A percentile compares a stretch with the other conserved stretches of the same genome.
phyloP scores from a whole-genome alignment of 2,888 invertebrate genomes.

The Cheilosia variabilis region DNA sequence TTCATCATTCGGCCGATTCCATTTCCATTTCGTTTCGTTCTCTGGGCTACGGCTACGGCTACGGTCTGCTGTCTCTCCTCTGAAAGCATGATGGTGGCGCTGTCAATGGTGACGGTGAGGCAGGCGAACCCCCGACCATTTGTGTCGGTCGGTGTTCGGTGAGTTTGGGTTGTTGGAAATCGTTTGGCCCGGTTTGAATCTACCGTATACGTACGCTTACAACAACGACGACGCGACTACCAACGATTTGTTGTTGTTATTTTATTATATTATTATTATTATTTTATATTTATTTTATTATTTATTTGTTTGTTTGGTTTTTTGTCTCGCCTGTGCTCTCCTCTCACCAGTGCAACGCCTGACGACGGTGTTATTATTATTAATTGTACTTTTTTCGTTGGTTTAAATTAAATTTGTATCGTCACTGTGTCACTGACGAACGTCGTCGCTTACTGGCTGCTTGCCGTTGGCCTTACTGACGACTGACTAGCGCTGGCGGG shows the following conservation, averaged over 20 bases:
- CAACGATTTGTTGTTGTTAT: slow-evolving; percentile 16
- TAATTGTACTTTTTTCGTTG: slow-evolving; percentile 40
- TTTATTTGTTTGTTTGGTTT: slow-evolving; percentile 24
- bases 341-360: slow-evolving; percentile 6
- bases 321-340: background rate
- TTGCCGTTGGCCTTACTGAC: slow-evolving; percentile 55
- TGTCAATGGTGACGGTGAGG: background rate
- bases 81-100: background rate
- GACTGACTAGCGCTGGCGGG: slow-evolving; percentile 37
- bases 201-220: slow-evolving; percentile 13
- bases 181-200: slow-evolving; percentile 38
- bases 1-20: slow-evolving; percentile 11
- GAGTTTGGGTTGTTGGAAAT: slow-evolving; percentile 36
- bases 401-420: slow-evolving; percentile 49
- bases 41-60: slow-evolving; percentile 1
- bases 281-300: slow-evolving; percentile 28
- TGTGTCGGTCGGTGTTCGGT: slow-evolving; percentile 14
- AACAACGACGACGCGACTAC: background rate
- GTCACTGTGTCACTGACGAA: slow-evolving; percentile 56
- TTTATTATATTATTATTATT: background rate
- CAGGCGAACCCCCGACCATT: background rate
- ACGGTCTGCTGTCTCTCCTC: background rate
- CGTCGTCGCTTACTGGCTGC: slow-evolving; percentile 35
- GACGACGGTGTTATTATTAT: slow-evolving; percentile 54
- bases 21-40: slow-evolving; percentile 33